Percentiles rank a stretch among this genome's conserved stretches.
These are phyloP conservation scores for Panthera tigris DNA, from an alignment of 2,113 vertebrate species.

Conservation along the genomic window DNA sequence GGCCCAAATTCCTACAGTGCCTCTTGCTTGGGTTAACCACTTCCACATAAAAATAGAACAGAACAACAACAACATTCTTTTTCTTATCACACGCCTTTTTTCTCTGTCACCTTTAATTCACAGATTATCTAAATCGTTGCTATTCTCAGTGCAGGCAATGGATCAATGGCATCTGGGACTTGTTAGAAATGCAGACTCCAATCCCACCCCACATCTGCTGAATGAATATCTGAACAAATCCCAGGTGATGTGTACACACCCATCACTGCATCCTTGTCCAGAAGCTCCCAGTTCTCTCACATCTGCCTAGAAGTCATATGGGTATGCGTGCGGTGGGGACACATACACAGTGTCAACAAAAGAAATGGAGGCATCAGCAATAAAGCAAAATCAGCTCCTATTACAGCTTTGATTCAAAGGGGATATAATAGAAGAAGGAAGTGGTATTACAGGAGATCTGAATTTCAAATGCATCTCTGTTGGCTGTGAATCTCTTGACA, in stretches of 20 bases:
- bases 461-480: background rate
- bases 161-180: background rate
- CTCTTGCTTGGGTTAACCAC: background rate
- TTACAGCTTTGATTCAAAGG: background rate
- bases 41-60: background rate
- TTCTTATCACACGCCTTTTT: background rate
- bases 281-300: background rate
- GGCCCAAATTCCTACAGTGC: background rate
- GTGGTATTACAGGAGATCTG: background rate
- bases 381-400: background rate
- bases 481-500: background rate
- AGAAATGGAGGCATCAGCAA: background rate
- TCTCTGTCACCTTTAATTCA: background rate
- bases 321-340: background rate
- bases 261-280: background rate
- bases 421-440: background rate
- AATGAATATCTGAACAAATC: background rate
- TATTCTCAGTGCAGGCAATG: background rate
- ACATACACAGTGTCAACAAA: background rate
- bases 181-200: background rate
- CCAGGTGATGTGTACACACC: rapidly evolving
- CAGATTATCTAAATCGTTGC: background rate
- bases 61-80: background rate
- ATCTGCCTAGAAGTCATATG: background rate
- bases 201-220: background rate